Evolutionary conservation across 2,113 vertebrate genomes (phyloP).

Genomic region (Tursiops truncatus): DNA sequence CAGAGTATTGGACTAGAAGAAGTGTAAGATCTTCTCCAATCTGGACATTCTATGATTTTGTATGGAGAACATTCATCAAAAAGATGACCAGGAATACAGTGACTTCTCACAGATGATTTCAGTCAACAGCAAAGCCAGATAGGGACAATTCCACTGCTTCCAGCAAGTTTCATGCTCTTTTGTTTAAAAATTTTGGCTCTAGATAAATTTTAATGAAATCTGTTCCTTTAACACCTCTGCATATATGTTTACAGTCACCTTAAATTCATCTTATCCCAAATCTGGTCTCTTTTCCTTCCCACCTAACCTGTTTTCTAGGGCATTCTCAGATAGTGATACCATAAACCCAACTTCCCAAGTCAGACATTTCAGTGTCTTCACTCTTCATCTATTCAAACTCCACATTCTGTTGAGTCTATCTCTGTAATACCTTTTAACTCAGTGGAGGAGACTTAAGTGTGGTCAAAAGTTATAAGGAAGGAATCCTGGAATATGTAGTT

Average conservation of each 20-base stretch:
- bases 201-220: background rate
- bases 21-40: background rate
- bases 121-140: background rate
- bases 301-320: background rate
- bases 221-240: background rate
- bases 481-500: background rate
- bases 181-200: background rate
- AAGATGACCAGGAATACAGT: background rate
- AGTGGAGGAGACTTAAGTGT: background rate
- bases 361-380: background rate
- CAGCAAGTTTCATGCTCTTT: background rate
- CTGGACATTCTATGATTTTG: background rate
- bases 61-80: background rate
- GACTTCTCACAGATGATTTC: background rate
- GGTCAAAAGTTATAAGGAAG: background rate
- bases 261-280: background rate
- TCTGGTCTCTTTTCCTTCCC: background rate
- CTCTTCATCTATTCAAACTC: background rate
- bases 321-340: background rate
- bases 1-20: constrained; percentile 4
- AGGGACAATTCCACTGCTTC: background rate
- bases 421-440: background rate
- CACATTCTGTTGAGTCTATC: background rate
- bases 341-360: background rate
- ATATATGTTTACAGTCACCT: background rate